A percentile compares a stretch with the other conserved stretches of the same genome.
Conservation (phyloP, 2,797 vertebrate species). For the Falco concolor region DNA sequence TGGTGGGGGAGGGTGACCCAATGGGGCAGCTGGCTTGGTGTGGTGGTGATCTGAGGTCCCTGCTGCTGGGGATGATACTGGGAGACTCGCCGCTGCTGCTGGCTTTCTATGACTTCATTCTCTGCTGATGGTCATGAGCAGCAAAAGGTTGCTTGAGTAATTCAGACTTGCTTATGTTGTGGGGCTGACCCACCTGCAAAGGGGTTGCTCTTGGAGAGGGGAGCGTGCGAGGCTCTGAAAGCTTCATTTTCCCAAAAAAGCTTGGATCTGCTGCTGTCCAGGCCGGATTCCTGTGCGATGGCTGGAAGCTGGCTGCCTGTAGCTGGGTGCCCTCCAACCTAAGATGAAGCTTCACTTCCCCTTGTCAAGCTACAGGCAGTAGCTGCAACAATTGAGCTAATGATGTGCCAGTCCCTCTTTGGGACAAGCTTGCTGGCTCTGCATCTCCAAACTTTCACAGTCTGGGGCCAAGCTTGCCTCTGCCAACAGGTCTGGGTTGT, state of each 20-base stretch:
- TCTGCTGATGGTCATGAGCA: background rate
- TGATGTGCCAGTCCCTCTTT: background rate
- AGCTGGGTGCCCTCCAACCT: background rate
- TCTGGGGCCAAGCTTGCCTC: background rate
- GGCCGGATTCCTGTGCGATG: background rate
- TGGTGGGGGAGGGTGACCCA: background rate
- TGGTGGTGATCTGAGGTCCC: background rate
- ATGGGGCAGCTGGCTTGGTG: background rate
- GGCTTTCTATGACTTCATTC: accelerated
- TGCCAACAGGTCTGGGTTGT: background rate
- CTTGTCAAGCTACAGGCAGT: background rate
- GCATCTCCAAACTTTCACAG: background rate
- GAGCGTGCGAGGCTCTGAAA: background rate
- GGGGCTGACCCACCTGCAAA: background rate
- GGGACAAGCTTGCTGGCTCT: slow-evolving; percentile 2
- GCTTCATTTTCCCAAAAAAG: background rate
- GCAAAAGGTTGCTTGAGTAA: background rate
- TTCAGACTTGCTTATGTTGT: accelerated
- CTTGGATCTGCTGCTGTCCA: background rate
- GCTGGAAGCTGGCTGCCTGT: background rate
- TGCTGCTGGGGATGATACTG: background rate
- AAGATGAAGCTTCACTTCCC: slow-evolving; percentile 17
- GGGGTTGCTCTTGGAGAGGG: background rate
- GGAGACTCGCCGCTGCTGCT: background rate
- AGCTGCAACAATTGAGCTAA: background rate